Evolutionary conservation across 30 jellyfish, hydroid and myxozoan genomes (phyloP).

Genomic region (Turritopsis rubra): DNA sequence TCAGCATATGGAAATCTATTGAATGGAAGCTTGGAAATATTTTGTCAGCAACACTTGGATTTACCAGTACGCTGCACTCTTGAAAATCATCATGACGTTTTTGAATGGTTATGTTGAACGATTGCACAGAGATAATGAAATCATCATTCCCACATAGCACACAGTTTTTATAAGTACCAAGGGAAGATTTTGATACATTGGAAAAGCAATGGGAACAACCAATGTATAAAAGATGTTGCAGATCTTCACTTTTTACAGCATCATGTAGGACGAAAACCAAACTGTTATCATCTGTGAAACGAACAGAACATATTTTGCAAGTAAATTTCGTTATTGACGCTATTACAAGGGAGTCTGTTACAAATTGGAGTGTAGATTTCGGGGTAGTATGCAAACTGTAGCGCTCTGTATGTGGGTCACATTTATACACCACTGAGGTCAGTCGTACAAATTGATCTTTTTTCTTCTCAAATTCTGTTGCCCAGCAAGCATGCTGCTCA

Average conservation of each 20-base stretch:
- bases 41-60: not conserved
- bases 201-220: slow-evolving; percentile 2
- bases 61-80: not conserved
- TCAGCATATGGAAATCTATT: not conserved
- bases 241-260: not conserved
- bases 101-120: not conserved
- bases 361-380: not conserved
- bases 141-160: not conserved
- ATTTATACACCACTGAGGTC: not conserved
- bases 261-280: not conserved
- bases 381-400: slow-evolving; percentile 9
- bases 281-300: not conserved
- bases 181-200: not conserved
- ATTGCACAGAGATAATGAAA: not conserved
- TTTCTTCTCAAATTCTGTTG: not conserved
- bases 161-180: not conserved
- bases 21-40: not conserved
- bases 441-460: not conserved
- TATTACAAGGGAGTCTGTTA: not conserved
- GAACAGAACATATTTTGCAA: not conserved
- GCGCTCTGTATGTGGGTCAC: not conserved
- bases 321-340: not conserved
- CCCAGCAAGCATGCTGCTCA: not conserved
- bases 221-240: not conserved
- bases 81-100: not conserved